Evolutionary conservation across 2,113 vertebrate species (phyloP).

Genomic region (Nothoprocta pentlandii): DNA sequence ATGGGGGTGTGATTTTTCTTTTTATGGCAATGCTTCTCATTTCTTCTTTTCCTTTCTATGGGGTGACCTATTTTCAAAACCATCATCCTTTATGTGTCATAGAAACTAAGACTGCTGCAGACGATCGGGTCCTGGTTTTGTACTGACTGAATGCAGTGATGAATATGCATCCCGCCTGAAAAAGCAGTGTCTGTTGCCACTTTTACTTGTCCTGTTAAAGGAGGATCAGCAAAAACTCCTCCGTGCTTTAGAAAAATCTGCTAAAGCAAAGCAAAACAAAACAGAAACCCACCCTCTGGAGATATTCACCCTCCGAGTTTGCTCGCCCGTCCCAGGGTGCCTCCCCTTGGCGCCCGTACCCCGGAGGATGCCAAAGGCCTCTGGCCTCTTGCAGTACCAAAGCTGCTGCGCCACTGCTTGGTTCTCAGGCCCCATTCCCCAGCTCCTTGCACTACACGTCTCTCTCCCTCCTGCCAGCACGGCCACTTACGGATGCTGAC

Average conservation of each 20-base stretch:
- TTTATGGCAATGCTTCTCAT: background rate
- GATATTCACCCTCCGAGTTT: background rate
- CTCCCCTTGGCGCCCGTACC: background rate
- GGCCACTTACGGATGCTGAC: conserved; percentile 26
- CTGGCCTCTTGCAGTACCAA: background rate
- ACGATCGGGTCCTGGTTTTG: background rate
- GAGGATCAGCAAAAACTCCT: conserved; percentile 32
- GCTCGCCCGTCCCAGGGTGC: background rate
- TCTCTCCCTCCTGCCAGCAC: background rate
- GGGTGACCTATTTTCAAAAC: background rate
- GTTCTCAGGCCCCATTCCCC: background rate
- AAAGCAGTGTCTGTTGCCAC: background rate
- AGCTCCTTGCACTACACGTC: background rate
- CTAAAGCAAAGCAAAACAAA: background rate
- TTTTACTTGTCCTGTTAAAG: background rate
- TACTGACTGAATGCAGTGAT: background rate
- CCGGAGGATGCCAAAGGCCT: background rate
- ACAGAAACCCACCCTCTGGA: background rate
- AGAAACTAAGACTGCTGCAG: background rate
- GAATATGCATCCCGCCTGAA: background rate
- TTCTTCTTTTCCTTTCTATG: background rate
- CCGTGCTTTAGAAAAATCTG: background rate
- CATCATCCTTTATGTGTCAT: background rate
- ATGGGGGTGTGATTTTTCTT: background rate
- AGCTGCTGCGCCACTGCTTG: background rate